phyloP scores from a whole-genome alignment of 2,113 vertebrate species.

The Cyanistes caeruleus region DNA sequence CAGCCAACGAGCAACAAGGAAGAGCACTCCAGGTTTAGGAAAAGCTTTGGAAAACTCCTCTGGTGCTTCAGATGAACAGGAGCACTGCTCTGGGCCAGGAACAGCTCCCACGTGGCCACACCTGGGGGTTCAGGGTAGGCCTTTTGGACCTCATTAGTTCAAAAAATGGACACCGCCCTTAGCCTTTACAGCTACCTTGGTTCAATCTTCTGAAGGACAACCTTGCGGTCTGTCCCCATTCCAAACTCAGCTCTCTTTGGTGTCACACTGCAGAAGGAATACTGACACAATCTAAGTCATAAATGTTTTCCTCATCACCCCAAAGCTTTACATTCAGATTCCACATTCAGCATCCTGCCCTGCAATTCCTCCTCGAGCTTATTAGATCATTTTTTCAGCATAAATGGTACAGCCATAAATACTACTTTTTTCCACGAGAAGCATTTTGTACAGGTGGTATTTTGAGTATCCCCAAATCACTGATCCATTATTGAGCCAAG shows the following conservation, averaged over 20 bases:
- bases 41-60: neutral
- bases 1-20: fast-evolving
- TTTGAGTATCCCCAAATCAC: neutral
- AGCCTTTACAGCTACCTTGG: neutral
- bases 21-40: fast-evolving
- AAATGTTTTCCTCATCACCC: neutral
- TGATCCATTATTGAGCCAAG: neutral
- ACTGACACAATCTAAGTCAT: neutral
- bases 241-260: neutral
- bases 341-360: neutral
- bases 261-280: neutral
- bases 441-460: neutral
- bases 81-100: neutral
- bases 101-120: fast-evolving
- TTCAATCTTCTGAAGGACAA: neutral
- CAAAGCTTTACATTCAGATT: neutral
- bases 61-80: neutral
- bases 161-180: neutral
- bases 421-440: neutral
- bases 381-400: neutral
- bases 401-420: neutral
- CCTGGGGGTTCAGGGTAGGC: neutral
- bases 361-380: neutral
- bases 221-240: neutral
- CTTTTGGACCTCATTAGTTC: neutral